Evolutionary conservation across 2,888 invertebrate species (phyloP), one percentile per base, ranked within the genome.

Genomic region (Diaprepes abbreviatus): DNA sequence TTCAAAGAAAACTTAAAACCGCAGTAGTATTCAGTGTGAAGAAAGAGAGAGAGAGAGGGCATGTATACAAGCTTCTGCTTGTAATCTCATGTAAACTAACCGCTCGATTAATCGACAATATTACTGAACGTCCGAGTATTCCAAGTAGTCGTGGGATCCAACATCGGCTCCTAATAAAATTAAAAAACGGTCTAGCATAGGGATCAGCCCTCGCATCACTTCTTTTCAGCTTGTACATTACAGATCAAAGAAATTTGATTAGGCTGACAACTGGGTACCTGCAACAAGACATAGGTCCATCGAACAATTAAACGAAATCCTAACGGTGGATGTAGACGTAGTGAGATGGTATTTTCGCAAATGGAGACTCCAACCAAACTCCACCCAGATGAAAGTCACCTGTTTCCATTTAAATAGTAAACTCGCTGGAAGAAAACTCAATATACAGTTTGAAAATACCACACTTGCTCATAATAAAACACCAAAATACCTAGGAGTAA

Each of bases 1-100:
- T n/a, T n/a, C n/a, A n/a, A n/a, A n/a, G n/a, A n/a, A n/a, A n/a
- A n/a, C n/a, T n/a, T n/a, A n/a, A n/a, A n/a, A n/a, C n/a, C n/a
- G n/a, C n/a, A n/a, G n/a, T n/a, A n/a, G n/a, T n/a, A n/a, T n/a
- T n/a, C n/a, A n/a, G n/a, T n/a, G n/a, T n/a, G n/a, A n/a, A n/a
- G n/a, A n/a, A n/a, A 69, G 10, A 63, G 74, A 1, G 74, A 62
- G 70, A 65, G 35, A 33, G 45, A 73, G n/a, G n/a, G n/a, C n/a
- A n/a, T n/a, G n/a, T n/a, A n/a, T n/a, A n/a, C n/a, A n/a, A n/a
- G n/a, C n/a, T n/a, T n/a, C n/a, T n/a, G n/a, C n/a, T n/a, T n/a
- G n/a, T n/a, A n/a, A n/a, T n/a, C n/a, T n/a, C n/a, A n/a, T n/a
- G n/a, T n/a, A n/a, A n/a, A n/a, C n/a, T n/a, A n/a, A n/a, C n/a